Conservation (phyloP, 2,888 invertebrate genomes). For the Pteria penguin region DNA sequence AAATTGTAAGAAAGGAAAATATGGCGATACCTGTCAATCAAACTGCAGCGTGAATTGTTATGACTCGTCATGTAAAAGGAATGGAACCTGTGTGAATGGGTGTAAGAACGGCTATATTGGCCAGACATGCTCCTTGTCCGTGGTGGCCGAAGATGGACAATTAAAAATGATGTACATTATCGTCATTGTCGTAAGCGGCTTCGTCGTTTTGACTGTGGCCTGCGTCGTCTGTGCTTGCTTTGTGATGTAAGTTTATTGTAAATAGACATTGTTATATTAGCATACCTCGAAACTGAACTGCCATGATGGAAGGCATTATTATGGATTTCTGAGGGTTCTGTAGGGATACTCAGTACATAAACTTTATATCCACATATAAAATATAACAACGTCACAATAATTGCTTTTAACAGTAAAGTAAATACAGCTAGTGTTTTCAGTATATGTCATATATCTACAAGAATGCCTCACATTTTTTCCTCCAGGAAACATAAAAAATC, state of each 20-base stretch:
- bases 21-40: conserved; percentile 49
- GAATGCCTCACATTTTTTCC: no score
- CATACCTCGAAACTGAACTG: no score
- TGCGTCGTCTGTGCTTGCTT: conserved; percentile 5
- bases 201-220: not conserved
- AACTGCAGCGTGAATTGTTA: conserved; percentile 42
- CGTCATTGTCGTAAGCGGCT: not conserved
- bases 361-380: no score
- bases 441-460: no score
- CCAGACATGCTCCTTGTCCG: not conserved
- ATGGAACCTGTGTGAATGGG: conserved; percentile 12
- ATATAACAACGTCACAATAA: no score
- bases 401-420: no score
- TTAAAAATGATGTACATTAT: conserved; percentile 6
- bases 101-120: conserved; percentile 8
- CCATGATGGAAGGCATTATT: no score
- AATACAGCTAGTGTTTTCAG: no score
- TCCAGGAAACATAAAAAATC: no score
- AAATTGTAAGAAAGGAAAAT: conserved; percentile 46
- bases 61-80: conserved; percentile 1
- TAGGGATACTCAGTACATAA: no score
- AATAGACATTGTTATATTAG: no score
- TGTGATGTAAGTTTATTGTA: conserved; percentile 16
- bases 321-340: no score
- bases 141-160: not conserved